Conservation (phyloP, 2,888 invertebrate species). For the Pristionchus fissidentatus region DNA sequence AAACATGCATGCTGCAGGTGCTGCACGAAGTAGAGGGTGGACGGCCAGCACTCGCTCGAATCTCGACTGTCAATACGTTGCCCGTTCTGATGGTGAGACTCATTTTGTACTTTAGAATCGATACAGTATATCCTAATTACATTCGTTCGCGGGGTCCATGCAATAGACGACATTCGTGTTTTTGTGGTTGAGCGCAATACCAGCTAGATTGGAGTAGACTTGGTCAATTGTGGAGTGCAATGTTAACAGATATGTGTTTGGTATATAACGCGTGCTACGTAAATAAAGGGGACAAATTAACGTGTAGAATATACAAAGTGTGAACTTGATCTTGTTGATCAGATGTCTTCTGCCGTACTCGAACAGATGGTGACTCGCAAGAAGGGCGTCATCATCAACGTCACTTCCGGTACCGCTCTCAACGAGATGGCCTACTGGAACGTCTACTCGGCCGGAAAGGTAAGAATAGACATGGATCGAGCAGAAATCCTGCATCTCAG, state of each 20-base stretch:
- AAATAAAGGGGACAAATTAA: no score
- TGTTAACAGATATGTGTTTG: no score
- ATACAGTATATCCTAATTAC: no score
- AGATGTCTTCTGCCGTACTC: background rate
- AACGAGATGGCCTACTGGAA: slow-evolving; percentile 82
- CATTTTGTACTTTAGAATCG: background rate
- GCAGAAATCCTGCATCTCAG: no score
- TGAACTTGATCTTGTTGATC: background rate
- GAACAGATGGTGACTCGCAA: background rate
- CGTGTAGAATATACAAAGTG: no score
- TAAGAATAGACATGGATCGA: slow-evolving; percentile 70
- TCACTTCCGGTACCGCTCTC: slow-evolving; percentile 87
- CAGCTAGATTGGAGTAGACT: no score
- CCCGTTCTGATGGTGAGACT: slow-evolving; percentile 82
- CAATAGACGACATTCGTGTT: no score
- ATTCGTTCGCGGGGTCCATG: no score
- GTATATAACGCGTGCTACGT: no score
- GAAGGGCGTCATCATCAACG: slow-evolving; percentile 83
- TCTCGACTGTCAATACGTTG: slow-evolving; percentile 86
- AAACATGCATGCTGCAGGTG: slow-evolving; percentile 44
- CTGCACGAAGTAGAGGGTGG: slow-evolving; percentile 71
- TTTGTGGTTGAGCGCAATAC: no score
- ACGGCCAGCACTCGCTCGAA: slow-evolving; percentile 71
- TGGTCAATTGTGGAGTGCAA: no score
- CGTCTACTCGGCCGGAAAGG: slow-evolving; percentile 91